Base-by-base conservation (phyloP, 2,797 vertebrate genomes). In the Kryptolebias ocellatus region DNA sequence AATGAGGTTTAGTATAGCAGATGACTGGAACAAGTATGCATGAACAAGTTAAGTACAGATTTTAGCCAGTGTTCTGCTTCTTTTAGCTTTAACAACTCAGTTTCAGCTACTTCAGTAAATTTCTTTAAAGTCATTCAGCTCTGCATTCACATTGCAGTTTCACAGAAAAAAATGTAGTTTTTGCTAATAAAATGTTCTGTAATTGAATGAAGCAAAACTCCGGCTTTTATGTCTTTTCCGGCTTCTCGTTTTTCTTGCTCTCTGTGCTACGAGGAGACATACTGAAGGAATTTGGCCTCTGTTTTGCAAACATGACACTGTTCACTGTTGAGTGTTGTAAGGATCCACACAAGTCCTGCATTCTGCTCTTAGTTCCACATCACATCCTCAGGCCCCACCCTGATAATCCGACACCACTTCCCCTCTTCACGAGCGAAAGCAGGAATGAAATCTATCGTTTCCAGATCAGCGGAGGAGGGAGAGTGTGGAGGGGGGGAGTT, bases 361-460 rank as follows among this genome's bases (percentile, higher is more conserved):
- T 72, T 72, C 77, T 67, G 67, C 59, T 76, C 64, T 85, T 70
- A 67, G 81, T 84, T 81, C 74, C 75, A 69, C 77, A 79, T 84
- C 79, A 68, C 54, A 51, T 84, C 84, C 72, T 65, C 29, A 0
- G 53, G 47, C 80, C 64, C 76, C 76, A 49, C 76, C 64, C 61
- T 8, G 65, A 83, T 65, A 87, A 93, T 57, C 70, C n/a, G 67
- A 89, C 80, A 75, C 82, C 67, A 72, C 80, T 87, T 88, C 87
- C 85, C 61, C 74, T 74, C 73, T 67, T 78, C 60, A 74, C 50
- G 58, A 89, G 74, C 18, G 17, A 86, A 82, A 80, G 79, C 80
- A 75, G 86, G 80, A 85, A 82, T 89, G 83, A 91, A 92, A 91
- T 88, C 81, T 80, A 91, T 89, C 78, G 67, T 89, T 91, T 89